Conservation (phyloP, 2,888 invertebrate genomes). For the Atherix ibis region DNA sequence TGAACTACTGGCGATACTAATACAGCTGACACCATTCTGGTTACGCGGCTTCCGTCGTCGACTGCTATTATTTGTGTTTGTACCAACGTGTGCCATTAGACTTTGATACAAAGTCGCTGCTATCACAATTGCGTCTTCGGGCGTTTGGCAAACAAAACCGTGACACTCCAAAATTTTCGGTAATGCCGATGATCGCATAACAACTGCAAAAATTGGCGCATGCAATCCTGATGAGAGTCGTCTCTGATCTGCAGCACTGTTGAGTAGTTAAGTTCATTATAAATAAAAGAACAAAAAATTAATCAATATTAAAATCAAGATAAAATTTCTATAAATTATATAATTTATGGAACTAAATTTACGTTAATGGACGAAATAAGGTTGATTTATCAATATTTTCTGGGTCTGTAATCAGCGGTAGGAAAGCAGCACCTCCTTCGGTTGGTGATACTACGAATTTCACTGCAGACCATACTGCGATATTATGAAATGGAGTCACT, state of each 20-base stretch:
- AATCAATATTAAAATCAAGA: not conserved
- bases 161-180: constrained; percentile 76
- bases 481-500: constrained; percentile 74
- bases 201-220: constrained; percentile 77
- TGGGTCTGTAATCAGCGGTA: constrained; percentile 71
- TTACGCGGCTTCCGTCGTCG: constrained; percentile 44
- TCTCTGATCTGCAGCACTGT: constrained; percentile 27
- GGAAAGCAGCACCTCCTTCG: constrained; percentile 51
- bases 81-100: constrained; percentile 64
- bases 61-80: constrained; percentile 28
- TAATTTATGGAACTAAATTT: constrained; percentile 6
- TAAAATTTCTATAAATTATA: not conserved
- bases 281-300: not conserved
- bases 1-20: constrained; percentile 54
- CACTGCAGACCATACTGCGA: constrained; percentile 86
- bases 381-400: constrained; percentile 59
- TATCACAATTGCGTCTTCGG: constrained; percentile 81
- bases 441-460: constrained; percentile 58
- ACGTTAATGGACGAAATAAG: constrained; percentile 39
- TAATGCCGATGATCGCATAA: constrained; percentile 63
- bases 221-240: constrained; percentile 40
- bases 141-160: constrained; percentile 76
- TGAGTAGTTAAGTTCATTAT: constrained; percentile 4
- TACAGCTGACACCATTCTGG: constrained; percentile 59
- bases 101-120: constrained; percentile 84